A percentile compares a stretch with the other conserved stretches of the same genome.
These are phyloP conservation scores for Scytalopus superciliaris DNA, from an alignment of 2,113 vertebrate species.

Conservation along the genomic window DNA sequence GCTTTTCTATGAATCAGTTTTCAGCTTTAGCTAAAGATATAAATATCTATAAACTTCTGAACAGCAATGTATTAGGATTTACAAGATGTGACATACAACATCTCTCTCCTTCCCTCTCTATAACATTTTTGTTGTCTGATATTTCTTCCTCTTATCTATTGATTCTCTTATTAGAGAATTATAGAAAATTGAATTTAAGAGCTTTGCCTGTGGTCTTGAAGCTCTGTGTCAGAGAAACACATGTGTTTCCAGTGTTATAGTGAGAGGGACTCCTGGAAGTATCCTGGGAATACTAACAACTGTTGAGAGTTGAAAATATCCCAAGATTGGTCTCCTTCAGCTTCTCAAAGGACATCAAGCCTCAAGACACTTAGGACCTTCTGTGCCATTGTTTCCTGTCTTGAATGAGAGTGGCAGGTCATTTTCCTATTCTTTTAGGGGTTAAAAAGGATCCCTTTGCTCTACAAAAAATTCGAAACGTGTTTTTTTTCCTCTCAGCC, in stretches of 20 bases:
- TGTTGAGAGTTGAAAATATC: not conserved
- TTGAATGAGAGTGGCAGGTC: not conserved
- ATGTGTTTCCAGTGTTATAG: accelerated
- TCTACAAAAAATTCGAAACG: not conserved
- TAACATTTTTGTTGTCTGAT: not conserved
- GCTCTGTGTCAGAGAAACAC: not conserved
- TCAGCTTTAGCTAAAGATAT: not conserved
- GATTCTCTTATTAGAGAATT: not conserved
- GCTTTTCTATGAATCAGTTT: not conserved
- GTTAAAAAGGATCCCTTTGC: not conserved
- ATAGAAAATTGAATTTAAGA: not conserved
- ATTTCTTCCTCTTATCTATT: not conserved
- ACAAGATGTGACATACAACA: not conserved
- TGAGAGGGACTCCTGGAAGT: not conserved
- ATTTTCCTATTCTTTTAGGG: not conserved
- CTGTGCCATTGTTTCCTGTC: not conserved
- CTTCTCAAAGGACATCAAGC: not conserved
- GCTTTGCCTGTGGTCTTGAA: not conserved
- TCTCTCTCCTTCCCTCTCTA: not conserved
- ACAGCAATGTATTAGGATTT: not conserved
- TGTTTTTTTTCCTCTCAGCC: not conserved
- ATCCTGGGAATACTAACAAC: not conserved
- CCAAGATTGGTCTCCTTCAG: not conserved
- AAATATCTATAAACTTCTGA: not conserved
- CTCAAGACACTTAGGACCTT: not conserved